These are phyloP conservation scores for Caenorhabditis afra DNA, from an alignment of 2,888 invertebrate genomes.

Conservation along the genomic window DNA sequence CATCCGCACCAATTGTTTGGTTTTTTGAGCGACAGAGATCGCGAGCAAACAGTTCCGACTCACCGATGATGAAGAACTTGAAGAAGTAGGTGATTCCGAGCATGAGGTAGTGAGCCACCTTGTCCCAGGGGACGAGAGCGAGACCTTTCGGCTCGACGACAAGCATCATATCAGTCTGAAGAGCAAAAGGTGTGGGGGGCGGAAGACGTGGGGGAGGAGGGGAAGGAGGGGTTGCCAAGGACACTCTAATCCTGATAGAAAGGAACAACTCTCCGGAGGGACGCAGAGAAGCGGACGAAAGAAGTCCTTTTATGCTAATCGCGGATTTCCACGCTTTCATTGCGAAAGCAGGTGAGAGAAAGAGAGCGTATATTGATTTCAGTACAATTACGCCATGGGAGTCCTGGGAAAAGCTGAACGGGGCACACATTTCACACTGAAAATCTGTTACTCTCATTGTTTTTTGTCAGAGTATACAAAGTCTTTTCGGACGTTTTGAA, in stretches of 20 bases:
- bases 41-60: constrained; percentile 25
- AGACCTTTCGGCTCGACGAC: constrained; percentile 74
- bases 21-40: neutral
- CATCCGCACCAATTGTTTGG: constrained; percentile 2
- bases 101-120: constrained; percentile 51
- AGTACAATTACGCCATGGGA: neutral
- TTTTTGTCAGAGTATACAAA: no score
- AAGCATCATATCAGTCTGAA: constrained; percentile 69
- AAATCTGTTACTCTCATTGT: no score
- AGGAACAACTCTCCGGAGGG: neutral
- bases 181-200: no score
- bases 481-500: neutral
- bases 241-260: neutral
- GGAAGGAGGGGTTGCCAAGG: constrained; percentile 27
- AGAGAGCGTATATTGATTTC: constrained; percentile 30
- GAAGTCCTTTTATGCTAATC: constrained; percentile 45
- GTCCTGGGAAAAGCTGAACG: no score
- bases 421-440: no score
- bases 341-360: neutral
- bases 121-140: constrained; percentile 70
- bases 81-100: constrained; percentile 62
- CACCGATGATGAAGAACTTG: constrained; percentile 68
- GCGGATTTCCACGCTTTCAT: constrained; percentile 6
- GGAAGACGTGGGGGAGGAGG: neutral
- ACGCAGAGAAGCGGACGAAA: constrained; percentile 6